Percentiles rank a stretch among this genome's conserved stretches.
Evolutionary conservation across 2,888 invertebrate species (phyloP).

Genomic region (Drosophila birchii): DNA sequence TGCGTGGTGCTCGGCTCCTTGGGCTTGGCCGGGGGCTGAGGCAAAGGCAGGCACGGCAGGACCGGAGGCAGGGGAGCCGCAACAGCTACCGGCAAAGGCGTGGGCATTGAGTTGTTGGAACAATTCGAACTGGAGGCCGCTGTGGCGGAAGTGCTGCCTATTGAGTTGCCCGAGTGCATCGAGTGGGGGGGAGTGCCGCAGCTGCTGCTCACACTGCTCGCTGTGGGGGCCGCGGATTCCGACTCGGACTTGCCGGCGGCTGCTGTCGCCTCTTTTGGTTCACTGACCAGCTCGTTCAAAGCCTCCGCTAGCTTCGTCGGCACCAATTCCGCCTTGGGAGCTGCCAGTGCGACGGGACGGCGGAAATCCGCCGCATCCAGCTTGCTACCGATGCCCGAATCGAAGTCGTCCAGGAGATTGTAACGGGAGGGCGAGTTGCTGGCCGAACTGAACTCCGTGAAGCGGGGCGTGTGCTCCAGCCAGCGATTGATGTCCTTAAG

Average conservation of each 20-base stretch:
- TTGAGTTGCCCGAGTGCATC: constrained; percentile 80
- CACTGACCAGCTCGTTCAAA: constrained; percentile 85
- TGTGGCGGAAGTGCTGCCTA: constrained; percentile 83
- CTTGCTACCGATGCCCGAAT: constrained; percentile 84
- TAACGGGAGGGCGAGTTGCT: constrained; percentile 91
- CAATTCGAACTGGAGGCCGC: constrained; percentile 74
- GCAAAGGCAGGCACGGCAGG: constrained; percentile 37
- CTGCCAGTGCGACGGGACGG: constrained; percentile 85
- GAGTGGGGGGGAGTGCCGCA: constrained; percentile 84
- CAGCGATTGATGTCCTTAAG: constrained; percentile 94
- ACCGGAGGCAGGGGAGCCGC: not conserved
- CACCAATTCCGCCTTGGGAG: constrained; percentile 84
- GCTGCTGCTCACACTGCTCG: constrained; percentile 81
- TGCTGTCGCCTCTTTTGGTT: constrained; percentile 45
- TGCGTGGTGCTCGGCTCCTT: constrained; percentile 84
- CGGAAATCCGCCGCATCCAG: constrained; percentile 85
- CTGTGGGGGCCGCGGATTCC: constrained; percentile 58
- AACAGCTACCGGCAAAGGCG: constrained; percentile 53
- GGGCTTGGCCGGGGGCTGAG: constrained; percentile 65
- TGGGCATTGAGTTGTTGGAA: constrained; percentile 72
- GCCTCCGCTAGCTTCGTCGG: constrained; percentile 85
- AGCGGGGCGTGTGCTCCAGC: constrained; percentile 93
- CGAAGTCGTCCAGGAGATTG: constrained; percentile 88
- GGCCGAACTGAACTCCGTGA: constrained; percentile 90
- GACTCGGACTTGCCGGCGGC: constrained; percentile 51